Evolutionary conservation across 2,888 invertebrate genomes (phyloP).

Genomic region (Mesochorus sp.): DNA sequence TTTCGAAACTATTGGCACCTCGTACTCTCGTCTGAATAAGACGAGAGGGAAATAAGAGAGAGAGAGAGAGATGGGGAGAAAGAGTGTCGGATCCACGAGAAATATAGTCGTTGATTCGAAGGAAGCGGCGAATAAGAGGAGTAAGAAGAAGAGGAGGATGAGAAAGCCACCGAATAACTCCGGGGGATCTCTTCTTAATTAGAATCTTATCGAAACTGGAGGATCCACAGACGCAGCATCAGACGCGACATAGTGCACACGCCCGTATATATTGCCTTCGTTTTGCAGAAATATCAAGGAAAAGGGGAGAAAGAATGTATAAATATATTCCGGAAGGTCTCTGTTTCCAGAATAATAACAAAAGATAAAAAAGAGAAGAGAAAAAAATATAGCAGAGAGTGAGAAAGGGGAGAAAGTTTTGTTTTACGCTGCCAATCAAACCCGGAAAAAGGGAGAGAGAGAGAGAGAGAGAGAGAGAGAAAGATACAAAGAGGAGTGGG

Average conservation of each 20-base stretch:
- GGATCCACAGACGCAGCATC: slow-evolving; percentile 64
- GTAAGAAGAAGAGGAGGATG: neutral
- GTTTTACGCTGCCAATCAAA: neutral
- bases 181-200: slow-evolving; percentile 73
- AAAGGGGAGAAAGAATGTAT: neutral
- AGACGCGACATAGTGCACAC: slow-evolving; percentile 23
- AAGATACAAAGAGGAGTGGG: neutral
- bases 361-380: neutral
- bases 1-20: slow-evolving; percentile 21
- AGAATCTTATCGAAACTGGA: slow-evolving; percentile 75
- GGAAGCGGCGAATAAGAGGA: neutral
- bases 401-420: neutral
- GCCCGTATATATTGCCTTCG: neutral
- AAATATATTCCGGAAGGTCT: slow-evolving; percentile 18
- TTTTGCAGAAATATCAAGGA: neutral
- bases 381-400: neutral
- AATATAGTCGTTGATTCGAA: slow-evolving; percentile 43
- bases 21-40: neutral
- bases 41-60: neutral
- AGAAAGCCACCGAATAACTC: slow-evolving; percentile 45
- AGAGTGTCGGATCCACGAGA: slow-evolving; percentile 34
- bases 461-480: neutral
- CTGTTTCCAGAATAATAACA: neutral
- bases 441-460: neutral
- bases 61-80: neutral